Percentiles rank a stretch among this genome's conserved stretches.
Evolutionary conservation across 2,113 vertebrate genomes (phyloP).

Genomic region (Tautogolabrus adspersus): DNA sequence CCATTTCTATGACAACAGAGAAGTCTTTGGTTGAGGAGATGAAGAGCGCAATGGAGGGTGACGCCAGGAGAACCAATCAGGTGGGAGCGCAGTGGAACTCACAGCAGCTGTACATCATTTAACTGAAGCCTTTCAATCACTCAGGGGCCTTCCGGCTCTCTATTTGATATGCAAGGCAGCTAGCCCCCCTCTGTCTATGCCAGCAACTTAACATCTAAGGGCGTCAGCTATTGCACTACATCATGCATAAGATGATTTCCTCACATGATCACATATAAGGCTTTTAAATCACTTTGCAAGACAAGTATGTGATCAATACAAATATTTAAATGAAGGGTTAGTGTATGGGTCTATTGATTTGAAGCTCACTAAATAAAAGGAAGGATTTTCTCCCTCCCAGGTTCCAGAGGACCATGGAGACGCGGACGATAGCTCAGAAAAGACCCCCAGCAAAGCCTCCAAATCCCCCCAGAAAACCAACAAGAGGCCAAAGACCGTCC

Average conservation of each 20-base stretch:
- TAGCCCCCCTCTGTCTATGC: slow-evolving; percentile 27
- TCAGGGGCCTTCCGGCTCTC: slow-evolving; percentile 47
- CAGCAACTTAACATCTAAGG: slow-evolving; percentile 52
- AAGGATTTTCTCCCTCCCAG: slow-evolving; percentile 67
- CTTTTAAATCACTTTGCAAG: slow-evolving; percentile 37
- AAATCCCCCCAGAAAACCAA: slow-evolving; percentile 94
- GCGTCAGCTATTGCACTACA: slow-evolving; percentile 21
- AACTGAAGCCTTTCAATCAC: slow-evolving; percentile 62
- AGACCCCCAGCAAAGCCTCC: slow-evolving; percentile 96
- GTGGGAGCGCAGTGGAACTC: slow-evolving; percentile 66
- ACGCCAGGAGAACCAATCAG: slow-evolving; percentile 79
- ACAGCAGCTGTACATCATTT: slow-evolving; percentile 71
- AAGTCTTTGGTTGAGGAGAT: slow-evolving; percentile 73
- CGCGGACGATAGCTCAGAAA: slow-evolving; percentile 92
- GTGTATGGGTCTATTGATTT: neutral
- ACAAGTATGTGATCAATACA: slow-evolving; percentile 14
- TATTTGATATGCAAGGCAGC: slow-evolving; percentile 74
- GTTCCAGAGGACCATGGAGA: slow-evolving; percentile 88
- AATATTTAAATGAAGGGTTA: neutral
- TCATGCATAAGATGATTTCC: slow-evolving; percentile 45
- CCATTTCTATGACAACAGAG: slow-evolving; percentile 83
- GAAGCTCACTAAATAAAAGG: slow-evolving; percentile 14
- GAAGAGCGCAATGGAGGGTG: slow-evolving; percentile 81
- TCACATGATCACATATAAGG: slow-evolving; percentile 33
- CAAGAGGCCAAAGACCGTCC: slow-evolving; percentile 92